phyloP scores from a whole-genome alignment of 2,113 vertebrate genomes.

The Burhinus oedicnemus region DNA sequence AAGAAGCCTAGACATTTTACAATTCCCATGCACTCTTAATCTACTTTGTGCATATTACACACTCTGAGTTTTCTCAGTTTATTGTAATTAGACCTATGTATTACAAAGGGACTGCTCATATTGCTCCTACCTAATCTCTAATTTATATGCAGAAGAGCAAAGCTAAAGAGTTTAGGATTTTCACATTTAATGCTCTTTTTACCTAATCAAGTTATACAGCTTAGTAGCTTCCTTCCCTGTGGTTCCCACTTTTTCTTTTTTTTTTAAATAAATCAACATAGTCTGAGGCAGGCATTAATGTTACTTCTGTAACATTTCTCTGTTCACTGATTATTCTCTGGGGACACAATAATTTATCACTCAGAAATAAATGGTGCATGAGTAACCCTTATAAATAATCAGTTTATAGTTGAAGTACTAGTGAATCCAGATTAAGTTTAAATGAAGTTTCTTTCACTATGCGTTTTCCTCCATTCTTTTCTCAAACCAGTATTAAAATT shows the following conservation, averaged over 20 bases:
- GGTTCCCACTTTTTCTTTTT: not conserved
- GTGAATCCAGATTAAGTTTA: slow-evolving; percentile 16
- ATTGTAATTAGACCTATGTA: slow-evolving; percentile 61
- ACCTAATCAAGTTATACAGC: slow-evolving; percentile 58
- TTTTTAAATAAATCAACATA: not conserved
- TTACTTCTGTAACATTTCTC: slow-evolving; percentile 26
- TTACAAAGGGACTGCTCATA: slow-evolving; percentile 47
- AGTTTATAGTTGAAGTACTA: slow-evolving; percentile 10
- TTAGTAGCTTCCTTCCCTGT: slow-evolving; percentile 35
- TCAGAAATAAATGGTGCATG: slow-evolving; percentile 40
- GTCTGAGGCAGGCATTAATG: slow-evolving; percentile 8
- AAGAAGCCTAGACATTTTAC: slow-evolving; percentile 18
- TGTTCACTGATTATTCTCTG: not conserved
- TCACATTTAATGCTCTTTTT: slow-evolving; percentile 62
- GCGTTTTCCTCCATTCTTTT: not conserved
- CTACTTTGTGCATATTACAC: slow-evolving; percentile 53
- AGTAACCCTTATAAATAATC: slow-evolving; percentile 40
- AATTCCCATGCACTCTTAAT: slow-evolving; percentile 47
- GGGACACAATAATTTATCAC: slow-evolving; percentile 31
- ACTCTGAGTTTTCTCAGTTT: slow-evolving; percentile 46
- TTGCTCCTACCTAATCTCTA: slow-evolving; percentile 59
- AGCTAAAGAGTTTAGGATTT: slow-evolving; percentile 67
- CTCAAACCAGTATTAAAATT: not conserved
- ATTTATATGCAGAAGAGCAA: slow-evolving; percentile 67
- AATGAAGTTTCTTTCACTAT: slow-evolving; percentile 2